Base-by-base conservation (phyloP, 2,888 invertebrate species). In the Euzetes globulus region DNA sequence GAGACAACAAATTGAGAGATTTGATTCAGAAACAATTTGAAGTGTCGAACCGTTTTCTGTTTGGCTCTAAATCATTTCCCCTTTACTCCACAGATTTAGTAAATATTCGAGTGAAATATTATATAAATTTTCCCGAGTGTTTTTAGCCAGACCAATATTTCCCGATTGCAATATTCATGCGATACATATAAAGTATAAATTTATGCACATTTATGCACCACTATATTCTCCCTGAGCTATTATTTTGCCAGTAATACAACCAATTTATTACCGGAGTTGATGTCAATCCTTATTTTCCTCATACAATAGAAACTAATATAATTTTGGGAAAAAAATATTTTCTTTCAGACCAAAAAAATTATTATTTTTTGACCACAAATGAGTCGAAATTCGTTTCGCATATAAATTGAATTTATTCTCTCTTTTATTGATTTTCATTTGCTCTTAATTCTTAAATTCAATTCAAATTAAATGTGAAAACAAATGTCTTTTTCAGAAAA, bases 191-290 rank as follows among this genome's bases (percentile, higher is more conserved):
- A 37, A 4, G 65, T 37, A 65, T 9, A 65, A 65, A 65, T 65
- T 65, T 33, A 65, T 65, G 65, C 60, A 60, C 37, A 65, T 65
- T 65, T 33, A 65, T 65, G 65, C 60, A 60, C 37, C 60, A 60
- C 27, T 60, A 33, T 65, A 25, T 58, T 58, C 33, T 65, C 65
- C 65, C 65, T 17, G 37, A 65, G 65, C 65, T 65, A 65, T 65
- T 65, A 65, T 65, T 65, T 65, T 37, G 33, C 37, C 33, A 65
- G 65, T 65, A 65, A 65, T 63, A 29, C n/a, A 58, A 65, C 33
- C 65, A 65, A 65, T 65, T 65, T 65, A 65, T 65, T 65, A 37
- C 65, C 65, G 29, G 41, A 37, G 37, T 37, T 65, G 19, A 65
- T 65, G 65, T 65, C 65, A 65, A 65, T 65, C 65, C 65, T 65